phyloP scores from a whole-genome alignment of 2,888 invertebrate species.

The Sympetrum striolatum region DNA sequence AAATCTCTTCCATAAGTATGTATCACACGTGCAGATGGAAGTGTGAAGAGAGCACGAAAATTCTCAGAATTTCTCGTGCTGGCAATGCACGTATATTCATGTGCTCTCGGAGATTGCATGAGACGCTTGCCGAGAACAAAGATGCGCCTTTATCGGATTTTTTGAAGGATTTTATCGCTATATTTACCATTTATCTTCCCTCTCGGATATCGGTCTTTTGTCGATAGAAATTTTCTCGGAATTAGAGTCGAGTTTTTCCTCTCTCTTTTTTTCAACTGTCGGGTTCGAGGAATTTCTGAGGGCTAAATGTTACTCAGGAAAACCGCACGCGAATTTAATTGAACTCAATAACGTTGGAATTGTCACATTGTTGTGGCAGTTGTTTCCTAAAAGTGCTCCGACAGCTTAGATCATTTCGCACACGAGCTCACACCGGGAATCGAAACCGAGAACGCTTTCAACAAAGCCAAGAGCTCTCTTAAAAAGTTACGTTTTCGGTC shows the following conservation, averaged over 20 bases:
- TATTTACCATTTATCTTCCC: neutral
- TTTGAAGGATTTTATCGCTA: neutral
- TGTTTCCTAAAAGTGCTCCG: too few species aligned
- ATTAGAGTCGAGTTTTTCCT: neutral
- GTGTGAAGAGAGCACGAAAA: neutral
- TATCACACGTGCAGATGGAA: neutral
- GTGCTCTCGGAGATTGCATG: neutral
- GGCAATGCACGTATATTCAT: neutral
- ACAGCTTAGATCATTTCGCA: too few species aligned
- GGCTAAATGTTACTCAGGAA: too few species aligned
- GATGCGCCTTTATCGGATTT: neutral
- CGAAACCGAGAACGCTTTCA: too few species aligned
- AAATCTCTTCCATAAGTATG: neutral
- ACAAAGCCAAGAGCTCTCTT: too few species aligned
- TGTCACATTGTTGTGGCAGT: too few species aligned
- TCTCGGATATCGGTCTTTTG: neutral
- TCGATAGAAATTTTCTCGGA: conserved; percentile 1
- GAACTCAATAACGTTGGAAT: too few species aligned
- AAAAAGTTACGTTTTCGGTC: too few species aligned
- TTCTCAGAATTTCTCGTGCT: neutral
- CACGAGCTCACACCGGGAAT: too few species aligned
- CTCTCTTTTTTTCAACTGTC: neutral
- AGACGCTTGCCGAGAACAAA: neutral
- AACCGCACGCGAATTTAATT: too few species aligned
- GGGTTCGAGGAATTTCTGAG: neutral